phyloP scores from a whole-genome alignment of 2,113 vertebrate genomes.

The Mungos mungo region DNA sequence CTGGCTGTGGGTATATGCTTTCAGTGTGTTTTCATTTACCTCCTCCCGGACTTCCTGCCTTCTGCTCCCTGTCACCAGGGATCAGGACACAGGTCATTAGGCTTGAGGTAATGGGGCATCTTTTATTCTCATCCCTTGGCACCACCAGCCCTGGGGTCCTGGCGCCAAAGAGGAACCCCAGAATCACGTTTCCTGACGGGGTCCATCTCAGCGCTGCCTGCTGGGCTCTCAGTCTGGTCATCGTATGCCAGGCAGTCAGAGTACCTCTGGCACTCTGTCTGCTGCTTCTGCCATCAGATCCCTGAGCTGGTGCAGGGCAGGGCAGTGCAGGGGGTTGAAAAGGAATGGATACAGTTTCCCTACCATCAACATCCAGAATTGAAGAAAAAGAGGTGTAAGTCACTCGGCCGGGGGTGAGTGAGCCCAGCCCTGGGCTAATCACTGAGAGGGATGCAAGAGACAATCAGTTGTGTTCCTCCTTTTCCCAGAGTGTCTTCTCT shows the following conservation, averaged over 20 bases:
- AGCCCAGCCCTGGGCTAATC: background rate
- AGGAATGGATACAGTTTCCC: background rate
- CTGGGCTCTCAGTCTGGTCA: background rate
- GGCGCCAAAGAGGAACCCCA: background rate
- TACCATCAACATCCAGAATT: background rate
- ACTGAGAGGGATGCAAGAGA: background rate
- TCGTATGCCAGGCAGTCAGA: background rate
- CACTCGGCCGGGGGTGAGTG: background rate
- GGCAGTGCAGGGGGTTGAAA: background rate
- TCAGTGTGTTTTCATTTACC: background rate
- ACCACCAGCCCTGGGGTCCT: conserved; percentile 13
- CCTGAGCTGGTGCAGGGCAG: background rate
- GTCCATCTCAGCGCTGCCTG: background rate
- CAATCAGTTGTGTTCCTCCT: rapidly evolving
- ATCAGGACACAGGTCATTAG: conserved; percentile 58
- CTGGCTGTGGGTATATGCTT: background rate
- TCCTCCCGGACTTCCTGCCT: conserved; percentile 35
- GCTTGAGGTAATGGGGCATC: conserved; percentile 53
- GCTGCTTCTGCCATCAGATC: background rate
- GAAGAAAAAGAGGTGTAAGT: background rate
- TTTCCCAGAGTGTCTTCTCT: background rate
- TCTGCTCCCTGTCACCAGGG: conserved; percentile 41
- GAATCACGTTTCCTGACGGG: background rate
- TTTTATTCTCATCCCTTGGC: background rate
- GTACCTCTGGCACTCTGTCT: background rate